Evolutionary conservation across 2,797 vertebrate genomes (phyloP).

Genomic region (Sebastes diploproa): DNA sequence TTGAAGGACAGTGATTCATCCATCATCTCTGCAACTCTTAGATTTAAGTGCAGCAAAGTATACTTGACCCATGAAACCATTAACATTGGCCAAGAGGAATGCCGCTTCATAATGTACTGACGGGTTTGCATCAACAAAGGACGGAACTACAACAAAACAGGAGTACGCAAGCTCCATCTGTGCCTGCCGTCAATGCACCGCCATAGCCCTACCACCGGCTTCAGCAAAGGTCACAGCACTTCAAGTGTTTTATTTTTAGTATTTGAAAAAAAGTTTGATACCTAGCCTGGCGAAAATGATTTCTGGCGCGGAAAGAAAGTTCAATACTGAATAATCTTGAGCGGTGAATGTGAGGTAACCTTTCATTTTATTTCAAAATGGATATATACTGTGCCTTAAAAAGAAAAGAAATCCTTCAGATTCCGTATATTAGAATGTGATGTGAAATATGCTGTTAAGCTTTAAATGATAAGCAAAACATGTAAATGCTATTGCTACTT

Average conservation of each 20-base stretch:
- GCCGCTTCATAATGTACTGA: not conserved
- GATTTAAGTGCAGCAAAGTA: conserved; percentile 15
- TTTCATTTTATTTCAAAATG: conserved; percentile 16
- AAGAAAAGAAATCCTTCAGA: not conserved
- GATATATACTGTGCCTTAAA: not conserved
- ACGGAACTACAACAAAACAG: conserved; percentile 1
- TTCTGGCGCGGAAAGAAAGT: conserved; percentile 19
- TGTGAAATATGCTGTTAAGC: not conserved
- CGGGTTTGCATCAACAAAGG: not conserved
- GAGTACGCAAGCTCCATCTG: not conserved
- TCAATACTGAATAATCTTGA: conserved; percentile 25
- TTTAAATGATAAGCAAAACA: not conserved
- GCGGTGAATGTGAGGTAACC: conserved; percentile 7
- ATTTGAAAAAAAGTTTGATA: not conserved
- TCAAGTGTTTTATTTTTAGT: conserved; percentile 20
- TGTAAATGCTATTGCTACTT: not conserved
- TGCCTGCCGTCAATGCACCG: not conserved
- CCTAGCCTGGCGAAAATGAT: conserved; percentile 7
- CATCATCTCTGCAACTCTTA: conserved; percentile 3
- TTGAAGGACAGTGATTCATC: conserved; percentile 14
- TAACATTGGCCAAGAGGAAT: conserved; percentile 9
- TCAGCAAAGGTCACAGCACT: conserved; percentile 21
- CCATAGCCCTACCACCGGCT: not conserved
- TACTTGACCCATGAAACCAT: conserved; percentile 13
- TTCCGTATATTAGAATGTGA: not conserved